Evolutionary conservation across 1,140 invertebrate genomes (phyloP).

Genomic region (Trichonephila clavipes): DNA sequence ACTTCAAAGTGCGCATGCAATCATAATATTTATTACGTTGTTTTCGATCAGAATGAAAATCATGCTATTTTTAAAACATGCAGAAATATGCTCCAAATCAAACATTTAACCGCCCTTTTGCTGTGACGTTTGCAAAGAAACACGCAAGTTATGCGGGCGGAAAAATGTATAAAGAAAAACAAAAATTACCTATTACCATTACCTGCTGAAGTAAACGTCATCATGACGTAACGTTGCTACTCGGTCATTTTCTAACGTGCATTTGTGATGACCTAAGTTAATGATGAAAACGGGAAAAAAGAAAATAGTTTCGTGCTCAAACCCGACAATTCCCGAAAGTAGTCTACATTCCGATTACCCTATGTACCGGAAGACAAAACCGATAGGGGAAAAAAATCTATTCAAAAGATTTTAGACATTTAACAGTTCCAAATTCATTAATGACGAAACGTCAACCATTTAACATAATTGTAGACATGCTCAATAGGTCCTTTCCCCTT

Average conservation of each 20-base stretch:
- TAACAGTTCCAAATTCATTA: not conserved
- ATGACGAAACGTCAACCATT: not conserved
- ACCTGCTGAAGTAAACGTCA: not conserved
- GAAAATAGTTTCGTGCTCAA: not conserved
- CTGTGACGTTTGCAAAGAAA: not conserved
- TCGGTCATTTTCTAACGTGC: not conserved
- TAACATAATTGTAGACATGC: too few species aligned
- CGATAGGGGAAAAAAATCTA: not conserved
- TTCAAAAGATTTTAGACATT: not conserved
- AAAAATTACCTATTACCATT: not conserved
- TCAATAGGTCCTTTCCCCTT: too few species aligned
- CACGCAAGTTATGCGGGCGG: slow-evolving; percentile 6
- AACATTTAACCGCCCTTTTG: not conserved
- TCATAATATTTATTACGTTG: not conserved
- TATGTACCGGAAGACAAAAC: not conserved
- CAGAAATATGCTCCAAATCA: not conserved
- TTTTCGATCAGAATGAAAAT: not conserved
- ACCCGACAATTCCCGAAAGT: not conserved
- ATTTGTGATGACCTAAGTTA: not conserved
- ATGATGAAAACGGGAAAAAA: not conserved
- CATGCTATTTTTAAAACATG: not conserved
- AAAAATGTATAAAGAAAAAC: not conserved
- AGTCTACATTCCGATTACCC: not conserved
- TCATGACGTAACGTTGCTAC: not conserved
- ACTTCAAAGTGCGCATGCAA: not conserved